A percentile compares a stretch with the other conserved stretches of the same genome.
Evolutionary conservation across 2,797 vertebrate species (phyloP).

Genomic region (Yasuhikotakia modesta): DNA sequence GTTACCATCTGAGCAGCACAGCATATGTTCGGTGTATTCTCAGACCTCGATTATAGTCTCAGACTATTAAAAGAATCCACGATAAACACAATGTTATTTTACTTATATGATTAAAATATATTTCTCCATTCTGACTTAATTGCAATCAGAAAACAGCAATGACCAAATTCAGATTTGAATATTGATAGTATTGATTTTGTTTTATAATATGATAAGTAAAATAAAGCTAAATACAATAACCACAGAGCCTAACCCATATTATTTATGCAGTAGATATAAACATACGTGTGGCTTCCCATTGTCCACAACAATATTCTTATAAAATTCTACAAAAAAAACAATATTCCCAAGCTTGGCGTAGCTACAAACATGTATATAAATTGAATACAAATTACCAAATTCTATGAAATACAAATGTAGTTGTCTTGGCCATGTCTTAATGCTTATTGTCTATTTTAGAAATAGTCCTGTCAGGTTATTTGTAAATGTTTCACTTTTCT

Average conservation of each 20-base stretch:
- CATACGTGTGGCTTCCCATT: too few relatives aligned
- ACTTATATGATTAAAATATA: constrained; percentile 8
- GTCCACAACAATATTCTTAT: too few relatives aligned
- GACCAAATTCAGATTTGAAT: not conserved
- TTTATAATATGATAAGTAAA: too few relatives aligned
- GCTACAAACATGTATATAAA: too few relatives aligned
- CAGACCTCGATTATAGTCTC: not conserved
- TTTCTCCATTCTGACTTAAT: not conserved
- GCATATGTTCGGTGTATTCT: constrained; percentile 48
- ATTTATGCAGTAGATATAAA: too few relatives aligned
- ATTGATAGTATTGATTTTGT: not conserved
- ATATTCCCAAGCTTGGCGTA: too few relatives aligned
- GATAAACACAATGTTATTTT: constrained; percentile 38
- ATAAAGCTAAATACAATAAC: not conserved
- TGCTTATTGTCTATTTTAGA: too few relatives aligned
- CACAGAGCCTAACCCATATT: not conserved
- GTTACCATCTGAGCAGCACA: constrained; percentile 36
- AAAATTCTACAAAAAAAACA: too few relatives aligned
- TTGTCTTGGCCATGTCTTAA: too few relatives aligned
- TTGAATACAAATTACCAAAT: too few relatives aligned
- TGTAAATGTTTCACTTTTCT: not conserved
- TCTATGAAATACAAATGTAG: too few relatives aligned
- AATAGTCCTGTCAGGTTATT: too few relatives aligned
- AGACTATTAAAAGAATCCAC: constrained; percentile 23
- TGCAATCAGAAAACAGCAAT: not conserved